These are phyloP conservation scores for Poeciliopsis turneri DNA, from an alignment of 2,797 vertebrate genomes.

Conservation along the genomic window DNA sequence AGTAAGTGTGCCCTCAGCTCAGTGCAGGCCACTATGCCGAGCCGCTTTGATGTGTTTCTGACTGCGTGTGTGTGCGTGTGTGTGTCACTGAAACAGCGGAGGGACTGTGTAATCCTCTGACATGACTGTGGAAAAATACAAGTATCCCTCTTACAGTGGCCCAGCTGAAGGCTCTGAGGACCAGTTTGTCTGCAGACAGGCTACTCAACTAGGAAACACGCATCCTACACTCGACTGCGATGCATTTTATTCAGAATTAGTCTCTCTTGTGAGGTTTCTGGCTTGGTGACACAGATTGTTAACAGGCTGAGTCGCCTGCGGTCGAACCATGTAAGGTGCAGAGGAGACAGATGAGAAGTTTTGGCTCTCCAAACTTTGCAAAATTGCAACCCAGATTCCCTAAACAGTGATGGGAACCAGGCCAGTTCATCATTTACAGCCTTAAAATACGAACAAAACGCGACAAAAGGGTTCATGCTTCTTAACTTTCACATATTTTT, in stretches of 20 bases:
- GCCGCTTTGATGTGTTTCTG: slow-evolving; percentile 63
- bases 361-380: slow-evolving; percentile 63
- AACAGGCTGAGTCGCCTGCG: slow-evolving; percentile 55
- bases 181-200: slow-evolving; percentile 54
- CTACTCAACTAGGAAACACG: slow-evolving; percentile 26
- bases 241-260: slow-evolving; percentile 36
- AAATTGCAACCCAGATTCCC: slow-evolving; percentile 68
- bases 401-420: slow-evolving; percentile 49
- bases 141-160: slow-evolving; percentile 72
- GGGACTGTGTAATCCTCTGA: slow-evolving; percentile 76
- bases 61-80: slow-evolving; percentile 48
- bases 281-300: slow-evolving; percentile 66
- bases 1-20: slow-evolving; percentile 64
- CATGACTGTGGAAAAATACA: slow-evolving; percentile 79
- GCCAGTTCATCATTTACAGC: slow-evolving; percentile 65
- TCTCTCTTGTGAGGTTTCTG: slow-evolving; percentile 54
- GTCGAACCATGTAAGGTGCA: slow-evolving; percentile 62
- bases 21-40: slow-evolving; percentile 52
- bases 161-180: slow-evolving; percentile 62
- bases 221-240: slow-evolving; percentile 26
- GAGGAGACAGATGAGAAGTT: slow-evolving; percentile 47
- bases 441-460: slow-evolving; percentile 33
- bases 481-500: background rate
- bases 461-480: background rate
- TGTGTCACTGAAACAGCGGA: slow-evolving; percentile 69